Conservation (phyloP, 2,113 vertebrate genomes). For the Myanophis thanlyinensis region DNA sequence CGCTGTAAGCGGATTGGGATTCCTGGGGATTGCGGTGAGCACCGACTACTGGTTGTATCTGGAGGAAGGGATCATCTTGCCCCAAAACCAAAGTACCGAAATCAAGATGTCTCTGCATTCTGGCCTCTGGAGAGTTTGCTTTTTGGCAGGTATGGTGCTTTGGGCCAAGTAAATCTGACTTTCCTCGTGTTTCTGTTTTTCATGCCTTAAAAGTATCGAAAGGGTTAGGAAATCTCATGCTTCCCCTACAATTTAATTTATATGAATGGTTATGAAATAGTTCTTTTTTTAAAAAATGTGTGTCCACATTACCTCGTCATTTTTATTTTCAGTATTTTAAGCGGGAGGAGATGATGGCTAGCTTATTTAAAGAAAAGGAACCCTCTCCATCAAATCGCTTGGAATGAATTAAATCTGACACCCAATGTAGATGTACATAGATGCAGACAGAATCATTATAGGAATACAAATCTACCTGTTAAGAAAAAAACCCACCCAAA, state of each 20-base stretch:
- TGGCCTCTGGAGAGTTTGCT: conserved; percentile 94
- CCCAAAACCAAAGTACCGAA: conserved; percentile 87
- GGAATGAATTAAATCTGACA: background rate
- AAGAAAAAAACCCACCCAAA: background rate
- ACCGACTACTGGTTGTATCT: conserved; percentile 98
- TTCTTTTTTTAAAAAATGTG: background rate
- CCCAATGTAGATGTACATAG: background rate
- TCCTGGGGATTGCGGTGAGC: conserved; percentile 91
- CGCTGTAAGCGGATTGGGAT: conserved; percentile 86
- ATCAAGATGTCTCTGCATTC: conserved; percentile 90
- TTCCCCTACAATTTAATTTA: background rate
- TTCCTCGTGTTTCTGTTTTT: background rate
- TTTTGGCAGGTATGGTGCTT: conserved; percentile 79
- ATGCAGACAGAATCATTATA: background rate
- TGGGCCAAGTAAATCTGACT: fast-evolving
- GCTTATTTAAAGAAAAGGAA: background rate
- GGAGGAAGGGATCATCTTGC: conserved; percentile 86
- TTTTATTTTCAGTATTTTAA: background rate
- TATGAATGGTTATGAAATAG: background rate
- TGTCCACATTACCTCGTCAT: background rate
- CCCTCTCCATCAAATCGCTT: background rate
- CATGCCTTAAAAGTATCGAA: background rate
- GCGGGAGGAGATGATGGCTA: background rate
- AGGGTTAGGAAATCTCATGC: background rate
- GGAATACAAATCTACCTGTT: background rate